Percentiles rank a stretch among this genome's conserved stretches.
These are phyloP conservation scores for Drosophila fungiperda DNA, from an alignment of 2,888 invertebrate species.

Conservation along the genomic window DNA sequence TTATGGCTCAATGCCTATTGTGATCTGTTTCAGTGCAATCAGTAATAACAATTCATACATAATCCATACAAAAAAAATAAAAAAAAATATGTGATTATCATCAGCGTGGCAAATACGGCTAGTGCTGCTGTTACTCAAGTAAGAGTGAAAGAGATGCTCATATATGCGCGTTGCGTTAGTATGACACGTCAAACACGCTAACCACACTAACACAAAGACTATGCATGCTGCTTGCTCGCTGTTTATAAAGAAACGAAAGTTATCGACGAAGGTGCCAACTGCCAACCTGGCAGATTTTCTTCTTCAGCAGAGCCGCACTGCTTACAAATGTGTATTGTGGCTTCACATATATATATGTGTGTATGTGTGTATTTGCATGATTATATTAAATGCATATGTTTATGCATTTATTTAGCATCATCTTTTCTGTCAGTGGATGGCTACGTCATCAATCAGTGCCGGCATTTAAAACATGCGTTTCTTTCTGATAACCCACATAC, in stretches of 20 bases:
- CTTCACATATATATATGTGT: slow-evolving; percentile 21
- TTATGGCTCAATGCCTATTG: not conserved
- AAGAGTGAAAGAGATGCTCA: slow-evolving; percentile 65
- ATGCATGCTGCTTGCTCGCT: slow-evolving; percentile 3
- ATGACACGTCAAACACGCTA: slow-evolving; percentile 76
- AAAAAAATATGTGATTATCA: slow-evolving; percentile 56
- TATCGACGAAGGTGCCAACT: slow-evolving; percentile 84
- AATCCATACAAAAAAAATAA: not conserved
- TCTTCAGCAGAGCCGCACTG: slow-evolving; percentile 19
- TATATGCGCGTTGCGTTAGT: slow-evolving; percentile 56
- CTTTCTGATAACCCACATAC: slow-evolving; percentile 46
- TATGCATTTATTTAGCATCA: slow-evolving; percentile 14
- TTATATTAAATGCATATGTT: not conserved
- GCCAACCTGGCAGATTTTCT: slow-evolving; percentile 85
- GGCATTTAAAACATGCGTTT: slow-evolving; percentile 63
- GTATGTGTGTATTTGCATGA: not conserved
- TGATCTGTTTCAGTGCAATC: slow-evolving; percentile 2
- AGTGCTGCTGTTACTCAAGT: slow-evolving; percentile 57
- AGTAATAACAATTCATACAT: slow-evolving; percentile 5
- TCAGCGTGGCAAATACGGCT: slow-evolving; percentile 70
- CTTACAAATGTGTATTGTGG: slow-evolving; percentile 18
- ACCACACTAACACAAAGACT: slow-evolving; percentile 46
- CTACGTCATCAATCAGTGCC: slow-evolving; percentile 53
- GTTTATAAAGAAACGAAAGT: slow-evolving; percentile 80
- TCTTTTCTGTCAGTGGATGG: not conserved